Percentiles rank a stretch among this genome's conserved stretches.
Evolutionary conservation across 2,888 invertebrate genomes (phyloP).

Genomic region (Heliconius erato): DNA sequence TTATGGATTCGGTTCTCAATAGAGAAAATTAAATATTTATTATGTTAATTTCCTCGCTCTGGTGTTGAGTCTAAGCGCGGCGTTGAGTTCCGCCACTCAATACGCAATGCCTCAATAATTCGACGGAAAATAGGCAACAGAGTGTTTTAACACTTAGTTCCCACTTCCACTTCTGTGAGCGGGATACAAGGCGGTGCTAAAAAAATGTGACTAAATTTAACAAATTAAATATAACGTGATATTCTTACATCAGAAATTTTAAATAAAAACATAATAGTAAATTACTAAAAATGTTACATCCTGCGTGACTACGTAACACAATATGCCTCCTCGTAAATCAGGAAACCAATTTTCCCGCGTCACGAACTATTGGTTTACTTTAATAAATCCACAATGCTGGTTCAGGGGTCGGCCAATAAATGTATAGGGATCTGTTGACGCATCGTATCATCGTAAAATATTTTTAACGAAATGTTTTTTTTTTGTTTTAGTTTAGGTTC

Average conservation of each 20-base stretch:
- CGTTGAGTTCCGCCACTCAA: too few relatives aligned
- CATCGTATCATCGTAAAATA: slow-evolving; percentile 23
- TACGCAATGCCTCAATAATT: too few relatives aligned
- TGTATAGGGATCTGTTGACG: slow-evolving; percentile 30
- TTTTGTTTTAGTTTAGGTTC: background rate
- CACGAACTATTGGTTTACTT: slow-evolving; percentile 25
- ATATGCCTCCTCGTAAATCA: slow-evolving; percentile 13
- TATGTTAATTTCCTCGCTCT: too few relatives aligned
- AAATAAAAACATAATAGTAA: background rate
- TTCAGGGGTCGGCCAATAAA: slow-evolving; percentile 42
- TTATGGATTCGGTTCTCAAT: too few relatives aligned
- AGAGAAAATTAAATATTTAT: too few relatives aligned
- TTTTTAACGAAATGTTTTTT: background rate
- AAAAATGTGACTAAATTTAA: background rate
- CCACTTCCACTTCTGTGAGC: too few relatives aligned
- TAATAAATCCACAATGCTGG: slow-evolving; percentile 44
- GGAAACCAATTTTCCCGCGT: slow-evolving; percentile 18
- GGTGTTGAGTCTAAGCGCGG: too few relatives aligned
- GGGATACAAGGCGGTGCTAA: too few relatives aligned
- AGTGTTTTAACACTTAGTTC: too few relatives aligned
- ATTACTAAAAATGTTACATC: background rate
- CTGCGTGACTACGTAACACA: slow-evolving; percentile 16
- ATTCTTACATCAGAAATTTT: background rate
- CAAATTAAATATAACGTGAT: background rate
- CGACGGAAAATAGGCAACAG: too few relatives aligned